Evolutionary conservation across 2,888 invertebrate genomes (phyloP).

Genomic region (Zele albiditarsus): DNA sequence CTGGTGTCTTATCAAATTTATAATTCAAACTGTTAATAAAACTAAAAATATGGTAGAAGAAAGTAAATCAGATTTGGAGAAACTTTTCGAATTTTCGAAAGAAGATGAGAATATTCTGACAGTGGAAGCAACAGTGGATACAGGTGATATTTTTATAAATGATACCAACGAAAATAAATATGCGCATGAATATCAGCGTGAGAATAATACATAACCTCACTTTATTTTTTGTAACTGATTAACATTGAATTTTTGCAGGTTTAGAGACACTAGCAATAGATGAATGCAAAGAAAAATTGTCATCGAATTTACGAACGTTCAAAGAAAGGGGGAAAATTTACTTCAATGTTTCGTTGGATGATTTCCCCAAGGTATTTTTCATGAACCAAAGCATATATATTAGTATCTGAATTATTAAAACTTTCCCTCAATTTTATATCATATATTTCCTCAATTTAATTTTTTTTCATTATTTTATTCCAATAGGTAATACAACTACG

Average conservation of each 20-base stretch:
- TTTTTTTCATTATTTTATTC: neutral
- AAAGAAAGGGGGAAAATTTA: constrained; percentile 62
- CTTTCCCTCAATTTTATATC: neutral
- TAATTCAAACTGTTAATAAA: neutral
- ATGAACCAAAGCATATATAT: too few relatives aligned
- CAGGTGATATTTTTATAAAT: constrained; percentile 52
- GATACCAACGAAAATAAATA: neutral
- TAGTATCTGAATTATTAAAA: too few relatives aligned
- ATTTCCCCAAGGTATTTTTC: constrained; percentile 60
- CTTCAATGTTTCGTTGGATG: constrained; percentile 54
- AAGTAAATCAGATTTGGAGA: constrained; percentile 45
- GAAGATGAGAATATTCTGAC: constrained; percentile 52
- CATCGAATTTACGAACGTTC: constrained; percentile 50
- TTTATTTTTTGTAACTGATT: neutral
- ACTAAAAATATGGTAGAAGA: constrained; percentile 37
- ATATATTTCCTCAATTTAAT: neutral
- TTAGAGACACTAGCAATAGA: constrained; percentile 64
- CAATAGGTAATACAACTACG: constrained; percentile 59
- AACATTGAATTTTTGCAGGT: constrained; percentile 48
- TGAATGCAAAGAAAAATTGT: constrained; percentile 59
- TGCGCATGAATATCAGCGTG: neutral
- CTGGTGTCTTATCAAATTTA: neutral
- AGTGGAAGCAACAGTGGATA: constrained; percentile 59
- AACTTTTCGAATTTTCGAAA: constrained; percentile 53
- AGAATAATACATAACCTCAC: constrained; percentile 35